Base-by-base conservation (phyloP, 92 coral and sea anemone genomes). In the Nematostella vectensis region DNA sequence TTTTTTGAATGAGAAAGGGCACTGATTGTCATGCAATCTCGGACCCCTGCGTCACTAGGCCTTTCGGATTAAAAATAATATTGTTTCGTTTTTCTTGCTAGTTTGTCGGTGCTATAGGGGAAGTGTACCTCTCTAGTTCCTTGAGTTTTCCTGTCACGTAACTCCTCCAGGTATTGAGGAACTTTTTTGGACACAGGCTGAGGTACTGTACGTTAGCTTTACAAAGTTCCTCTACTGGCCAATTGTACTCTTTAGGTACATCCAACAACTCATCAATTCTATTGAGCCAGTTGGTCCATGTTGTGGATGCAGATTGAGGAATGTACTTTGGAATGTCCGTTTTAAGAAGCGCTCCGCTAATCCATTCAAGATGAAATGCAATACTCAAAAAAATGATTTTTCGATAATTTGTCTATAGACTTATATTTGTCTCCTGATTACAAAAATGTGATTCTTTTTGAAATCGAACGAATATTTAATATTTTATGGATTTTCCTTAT, bases 311-410 rank as follows among this genome's bases (percentile, higher is more conserved):
- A 4, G 48, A 17, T 16, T 27, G n/a, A 11, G 78, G 70, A 56
- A 71, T 62, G 54, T 62, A 71, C 64, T 63, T 71, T 28, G 78
- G 78, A 27, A 72, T 63, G 52, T 65, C 79, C 1, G 60, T 29
- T 4, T 12, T 48, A n/a, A n/a, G n/a, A n/a, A n/a, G n/a, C n/a
- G n/a, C n/a, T n/a, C n/a, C n/a, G n/a, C n/a, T n/a, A n/a, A n/a
- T n/a, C n/a, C n/a, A n/a, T n/a, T n/a, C n/a, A n/a, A n/a, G n/a
- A n/a, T n/a, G n/a, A n/a, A n/a, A n/a, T n/a, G n/a, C n/a, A n/a
- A n/a, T n/a, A n/a, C n/a, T n/a, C n/a, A n/a, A n/a, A n/a, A n/a
- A n/a, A n/a, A n/a, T n/a, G n/a, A n/a, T n/a, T n/a, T n/a, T n/a
- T n/a, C n/a, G n/a, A n/a, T n/a, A n/a, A n/a, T n/a, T n/a, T n/a